Evolutionary conservation across 2,113 vertebrate species (phyloP), one percentile per base, ranked within the genome.

Genomic region (Perccottus glenii): DNA sequence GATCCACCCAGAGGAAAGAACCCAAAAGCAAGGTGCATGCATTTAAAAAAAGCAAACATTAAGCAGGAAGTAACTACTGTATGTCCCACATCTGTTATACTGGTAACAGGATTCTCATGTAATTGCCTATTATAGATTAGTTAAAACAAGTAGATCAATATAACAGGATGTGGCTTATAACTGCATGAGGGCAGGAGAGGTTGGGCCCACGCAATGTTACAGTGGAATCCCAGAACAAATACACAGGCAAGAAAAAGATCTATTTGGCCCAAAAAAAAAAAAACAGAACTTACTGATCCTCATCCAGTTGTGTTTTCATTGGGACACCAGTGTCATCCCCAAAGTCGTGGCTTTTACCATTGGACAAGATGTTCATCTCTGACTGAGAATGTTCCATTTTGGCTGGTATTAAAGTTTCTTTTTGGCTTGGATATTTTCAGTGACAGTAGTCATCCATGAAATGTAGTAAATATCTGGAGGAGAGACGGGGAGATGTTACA

Each of bases 281-380:
- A 12, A 27, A 27, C 19, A 27, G 19, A 3, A 83, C 93, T 93
- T 81, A 93, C 93, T 88, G 87, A 65, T 94, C 93, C 9, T 93
- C 92, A 9, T 90, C 91, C 4, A 64, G 76, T 44, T 88, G 11
- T 0, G 67, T 85, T 86, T 93, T 94, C 89, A 90, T 78, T 0
- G 85, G 82, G 67, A 91, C 58, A 8, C 60, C 63, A 70, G 75
- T 55, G 12, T 90, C 92, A 12, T 91, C 89, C 5, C 67, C 78
- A 0, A 74, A 68, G 44, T 90, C 87, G 14, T 84, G 84, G 53
- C 73, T 66, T 83, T 91, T 94, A 36, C 92, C 93, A 0, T 94
- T 93, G 70, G 90, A 78, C 40, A 93, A 74, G 68, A 93, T 89
- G 67, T 87, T 93, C 85, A 88, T 91, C 77, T 93, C 93, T 57